Conservation (phyloP, 2,888 invertebrate species). For the Morinoia aosen region DNA sequence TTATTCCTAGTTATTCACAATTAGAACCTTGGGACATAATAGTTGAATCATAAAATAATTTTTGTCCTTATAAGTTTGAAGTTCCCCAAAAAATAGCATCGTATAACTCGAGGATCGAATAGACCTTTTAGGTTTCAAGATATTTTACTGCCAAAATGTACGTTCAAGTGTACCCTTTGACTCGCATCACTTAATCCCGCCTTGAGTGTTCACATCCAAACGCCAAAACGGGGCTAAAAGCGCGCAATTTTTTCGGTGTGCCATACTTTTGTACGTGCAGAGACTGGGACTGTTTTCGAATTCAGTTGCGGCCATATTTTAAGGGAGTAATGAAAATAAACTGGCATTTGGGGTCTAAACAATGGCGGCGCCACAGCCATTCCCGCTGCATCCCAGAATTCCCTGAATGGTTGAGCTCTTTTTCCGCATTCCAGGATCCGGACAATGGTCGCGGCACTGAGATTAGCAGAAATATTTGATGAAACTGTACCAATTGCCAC, state of each 20-base stretch:
- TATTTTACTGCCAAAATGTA: too few species aligned
- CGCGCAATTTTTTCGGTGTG: background rate
- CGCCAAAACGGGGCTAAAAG: background rate
- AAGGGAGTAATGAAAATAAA: constrained; percentile 10
- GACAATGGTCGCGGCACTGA: background rate
- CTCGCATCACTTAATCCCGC: background rate
- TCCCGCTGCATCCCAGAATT: constrained; percentile 10
- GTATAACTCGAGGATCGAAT: too few species aligned
- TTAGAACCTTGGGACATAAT: too few species aligned
- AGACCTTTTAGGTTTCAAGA: too few species aligned
- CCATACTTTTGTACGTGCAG: background rate
- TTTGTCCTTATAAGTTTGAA: too few species aligned
- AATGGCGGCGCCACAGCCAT: background rate
- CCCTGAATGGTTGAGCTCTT: background rate
- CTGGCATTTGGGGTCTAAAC: background rate
- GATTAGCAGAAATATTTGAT: background rate
- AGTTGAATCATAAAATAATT: too few species aligned
- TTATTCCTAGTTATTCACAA: too few species aligned
- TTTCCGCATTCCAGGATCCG: background rate
- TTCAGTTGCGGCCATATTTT: background rate
- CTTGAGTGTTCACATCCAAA: background rate
- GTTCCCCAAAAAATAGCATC: too few species aligned
- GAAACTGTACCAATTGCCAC: background rate
- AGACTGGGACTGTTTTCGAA: constrained; percentile 3
- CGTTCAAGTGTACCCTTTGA: background rate